Evolutionary conservation across 2,888 invertebrate species (phyloP).

Genomic region (Ornithoptera priamus): DNA sequence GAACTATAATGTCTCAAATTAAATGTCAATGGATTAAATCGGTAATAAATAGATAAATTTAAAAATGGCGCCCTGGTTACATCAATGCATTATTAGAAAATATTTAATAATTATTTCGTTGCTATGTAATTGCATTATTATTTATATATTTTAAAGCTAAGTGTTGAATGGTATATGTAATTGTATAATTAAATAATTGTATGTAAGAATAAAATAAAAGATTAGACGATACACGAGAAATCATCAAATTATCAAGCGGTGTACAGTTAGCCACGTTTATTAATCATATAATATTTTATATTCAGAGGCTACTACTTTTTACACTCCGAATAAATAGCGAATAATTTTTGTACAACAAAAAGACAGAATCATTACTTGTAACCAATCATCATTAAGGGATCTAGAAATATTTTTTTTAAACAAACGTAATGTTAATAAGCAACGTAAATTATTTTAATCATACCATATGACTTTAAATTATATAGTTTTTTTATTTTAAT

Average conservation of each 20-base stretch:
- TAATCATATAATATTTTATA: slow-evolving; percentile 17
- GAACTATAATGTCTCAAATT: background rate
- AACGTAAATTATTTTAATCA: no score
- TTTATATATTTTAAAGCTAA: slow-evolving; percentile 29
- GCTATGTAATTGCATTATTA: slow-evolving; percentile 36
- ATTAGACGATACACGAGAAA: slow-evolving; percentile 36
- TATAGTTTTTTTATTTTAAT: background rate
- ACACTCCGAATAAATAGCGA: slow-evolving; percentile 13
- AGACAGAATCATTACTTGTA: no score
- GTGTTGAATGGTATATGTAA: slow-evolving; percentile 34
- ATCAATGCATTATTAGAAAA: slow-evolving; percentile 28
- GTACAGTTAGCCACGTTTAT: slow-evolving; percentile 19
- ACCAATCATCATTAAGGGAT: no score
- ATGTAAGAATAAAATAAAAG: slow-evolving; percentile 48
- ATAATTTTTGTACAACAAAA: slow-evolving; percentile 8
- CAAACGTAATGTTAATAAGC: no score
- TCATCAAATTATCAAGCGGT: slow-evolving; percentile 13
- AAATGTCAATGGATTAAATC: no score
- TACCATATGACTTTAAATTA: no score
- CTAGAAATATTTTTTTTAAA: no score
- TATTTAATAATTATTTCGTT: slow-evolving; percentile 26
- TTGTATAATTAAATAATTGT: slow-evolving; percentile 51
- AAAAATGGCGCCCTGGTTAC: slow-evolving; percentile 3
- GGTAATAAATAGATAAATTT: background rate
- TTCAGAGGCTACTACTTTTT: slow-evolving; percentile 24